Percentiles rank a stretch among this genome's conserved stretches.
These are phyloP conservation scores for Hippasteria phrygiana DNA, from an alignment of 53 echinoderm and acorn worm genomes.

Conservation along the genomic window DNA sequence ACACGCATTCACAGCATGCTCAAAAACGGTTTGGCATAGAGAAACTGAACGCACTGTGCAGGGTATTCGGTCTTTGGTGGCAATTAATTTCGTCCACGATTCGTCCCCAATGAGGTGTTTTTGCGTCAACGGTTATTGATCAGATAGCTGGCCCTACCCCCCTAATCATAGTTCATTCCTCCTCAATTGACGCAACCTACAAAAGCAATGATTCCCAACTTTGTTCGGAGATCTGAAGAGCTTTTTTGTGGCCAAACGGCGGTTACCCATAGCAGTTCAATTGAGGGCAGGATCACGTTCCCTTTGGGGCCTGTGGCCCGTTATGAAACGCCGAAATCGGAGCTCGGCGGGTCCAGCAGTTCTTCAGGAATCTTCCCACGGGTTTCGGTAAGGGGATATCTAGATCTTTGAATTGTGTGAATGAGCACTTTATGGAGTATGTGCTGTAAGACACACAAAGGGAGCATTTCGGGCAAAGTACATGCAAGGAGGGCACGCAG, in stretches of 20 bases:
- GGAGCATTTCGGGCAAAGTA: background rate
- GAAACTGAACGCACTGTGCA: background rate
- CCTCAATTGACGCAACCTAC: conserved; percentile 35
- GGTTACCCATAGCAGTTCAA: background rate
- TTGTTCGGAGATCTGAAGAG: conserved; percentile 23
- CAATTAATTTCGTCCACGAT: background rate
- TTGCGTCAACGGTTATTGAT: conserved; percentile 25
- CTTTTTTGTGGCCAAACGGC: conserved; percentile 1
- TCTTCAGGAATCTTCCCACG: conserved; percentile 48
- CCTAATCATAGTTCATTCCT: conserved; percentile 14
- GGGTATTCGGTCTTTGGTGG: conserved; percentile 12
- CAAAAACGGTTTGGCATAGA: background rate
- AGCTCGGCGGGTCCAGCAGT: background rate
- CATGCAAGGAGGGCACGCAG: conserved; percentile 3
- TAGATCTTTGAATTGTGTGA: conserved; percentile 11
- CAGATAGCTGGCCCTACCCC: background rate
- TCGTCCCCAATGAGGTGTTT: background rate
- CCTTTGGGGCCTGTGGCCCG: conserved; percentile 1
- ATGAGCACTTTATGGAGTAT: background rate
- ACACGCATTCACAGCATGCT: too few species aligned
- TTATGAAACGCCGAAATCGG: conserved; percentile 37
- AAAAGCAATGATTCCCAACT: conserved; percentile 22
- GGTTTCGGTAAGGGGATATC: conserved; percentile 51
- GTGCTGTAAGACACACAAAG: background rate
- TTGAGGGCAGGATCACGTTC: background rate